phyloP scores from a whole-genome alignment of 2,113 vertebrate species.

The Rhodinocichla rosea region DNA sequence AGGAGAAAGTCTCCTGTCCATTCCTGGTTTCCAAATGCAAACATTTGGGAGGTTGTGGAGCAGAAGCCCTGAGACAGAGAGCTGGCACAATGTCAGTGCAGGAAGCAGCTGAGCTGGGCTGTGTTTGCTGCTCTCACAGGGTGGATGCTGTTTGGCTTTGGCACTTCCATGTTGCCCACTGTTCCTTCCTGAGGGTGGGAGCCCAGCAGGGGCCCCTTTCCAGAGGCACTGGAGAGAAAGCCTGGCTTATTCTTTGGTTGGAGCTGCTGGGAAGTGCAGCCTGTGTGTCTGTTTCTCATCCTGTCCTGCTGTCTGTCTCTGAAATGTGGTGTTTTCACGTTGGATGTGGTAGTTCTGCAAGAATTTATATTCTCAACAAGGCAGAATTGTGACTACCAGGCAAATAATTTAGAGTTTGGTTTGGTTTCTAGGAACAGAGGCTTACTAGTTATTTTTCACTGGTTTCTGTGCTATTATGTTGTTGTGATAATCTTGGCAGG shows the following conservation, averaged over 20 bases:
- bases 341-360: background rate
- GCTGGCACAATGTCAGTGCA: background rate
- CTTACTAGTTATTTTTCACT: constrained; percentile 54
- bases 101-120: background rate
- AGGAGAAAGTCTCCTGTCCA: background rate
- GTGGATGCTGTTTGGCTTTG: background rate
- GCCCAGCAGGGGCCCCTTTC: background rate
- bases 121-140: background rate
- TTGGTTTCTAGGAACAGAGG: constrained; percentile 17
- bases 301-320: background rate
- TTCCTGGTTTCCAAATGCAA: background rate
- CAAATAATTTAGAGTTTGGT: background rate
- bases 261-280: background rate
- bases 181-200: background rate
- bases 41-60: background rate
- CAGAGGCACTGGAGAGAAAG: background rate
- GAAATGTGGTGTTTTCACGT: background rate
- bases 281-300: background rate
- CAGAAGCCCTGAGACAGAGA: background rate
- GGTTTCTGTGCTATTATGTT: constrained; percentile 54
- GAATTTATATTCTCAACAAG: background rate
- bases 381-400: background rate
- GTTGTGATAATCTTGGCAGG: constrained; percentile 67
- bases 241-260: background rate
- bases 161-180: background rate